Evolutionary conservation across 2,888 invertebrate genomes (phyloP), one percentile per base, ranked within the genome.

Genomic region (Gryllus longicercus): DNA sequence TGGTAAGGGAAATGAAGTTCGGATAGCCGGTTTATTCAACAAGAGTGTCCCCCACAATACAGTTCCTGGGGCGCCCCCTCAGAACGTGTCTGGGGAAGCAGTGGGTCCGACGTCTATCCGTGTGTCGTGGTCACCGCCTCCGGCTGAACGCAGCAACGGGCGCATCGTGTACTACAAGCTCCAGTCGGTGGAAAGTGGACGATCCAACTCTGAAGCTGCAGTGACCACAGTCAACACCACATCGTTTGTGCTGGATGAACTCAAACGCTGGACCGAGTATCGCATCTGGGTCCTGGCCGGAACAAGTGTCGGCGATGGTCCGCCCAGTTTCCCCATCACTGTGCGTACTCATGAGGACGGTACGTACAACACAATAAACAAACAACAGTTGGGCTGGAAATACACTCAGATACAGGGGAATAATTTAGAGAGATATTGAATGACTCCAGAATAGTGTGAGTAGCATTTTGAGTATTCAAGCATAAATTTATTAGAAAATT

Each of bases 271-370:
- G 96, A 97, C 97, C 82, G 94, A 96, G 88, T 99, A 99, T 91
- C 93, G 96, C 88, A 94, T 99, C 86, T 97, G 97, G 96, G 95
- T 98, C 86, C 91, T 96, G 85, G 98, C 98, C 83, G 97, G 97
- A 86, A 99, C 98, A 85, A 94, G 93, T 86, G 96, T 98, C 84
- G 99, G 99, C 86, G 97, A 97, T 89, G 98, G 99, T 83, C 98
- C 95, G 83, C 92, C 94, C 85, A 97, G 97, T 85, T 94, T 94
- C 88, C 96, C 96, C 83, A 94, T 97, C 90, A 92, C 93, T 86
- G 94, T 97, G 85, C 94, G 94, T 90, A 98, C 98, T 84, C 95
- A 96, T 87, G 98, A 98, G 94, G 98, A 97, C 93, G 98, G 99
- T 99, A 97, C 94, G 97, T 95, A 82, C 76, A 76, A 23, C 76